A percentile compares a stretch with the other conserved stretches of the same genome.
phyloP scores from a whole-genome alignment of 2,797 vertebrate species.

The Chiloscyllium punctatum region DNA sequence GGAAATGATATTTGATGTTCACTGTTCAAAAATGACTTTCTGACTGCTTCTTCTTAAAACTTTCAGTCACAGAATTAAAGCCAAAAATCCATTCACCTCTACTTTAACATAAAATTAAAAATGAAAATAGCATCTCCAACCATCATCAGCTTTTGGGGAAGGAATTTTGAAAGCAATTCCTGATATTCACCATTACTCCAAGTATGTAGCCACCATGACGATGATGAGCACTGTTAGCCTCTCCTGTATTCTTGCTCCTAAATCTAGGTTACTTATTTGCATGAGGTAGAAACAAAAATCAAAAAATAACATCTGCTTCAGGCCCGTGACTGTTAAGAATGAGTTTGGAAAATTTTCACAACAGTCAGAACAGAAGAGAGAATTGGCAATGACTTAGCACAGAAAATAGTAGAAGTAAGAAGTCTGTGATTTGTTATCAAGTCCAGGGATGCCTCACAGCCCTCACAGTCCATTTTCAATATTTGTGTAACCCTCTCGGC shows the following conservation, averaged over 20 bases:
- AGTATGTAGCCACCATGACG: not conserved
- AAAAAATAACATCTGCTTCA: not conserved
- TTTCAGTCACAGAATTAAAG: no score
- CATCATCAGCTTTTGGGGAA: not conserved
- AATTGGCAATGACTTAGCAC: not conserved
- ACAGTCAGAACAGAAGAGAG: not conserved
- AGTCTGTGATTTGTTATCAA: not conserved
- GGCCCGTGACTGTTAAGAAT: not conserved
- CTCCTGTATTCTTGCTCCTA: not conserved
- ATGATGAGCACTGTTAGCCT: not conserved
- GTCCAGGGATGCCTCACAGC: not conserved
- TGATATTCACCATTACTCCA: not conserved
- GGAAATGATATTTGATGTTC: no score
- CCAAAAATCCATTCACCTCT: no score
- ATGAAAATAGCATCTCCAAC: no score
- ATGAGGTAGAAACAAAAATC: not conserved
- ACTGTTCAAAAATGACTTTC: no score
- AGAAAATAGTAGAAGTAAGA: not conserved
- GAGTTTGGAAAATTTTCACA: not conserved
- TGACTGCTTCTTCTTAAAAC: no score
- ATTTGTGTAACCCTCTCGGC: not conserved
- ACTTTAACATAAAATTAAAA: no score
- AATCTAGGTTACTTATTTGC: not conserved
- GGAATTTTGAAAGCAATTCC: not conserved
- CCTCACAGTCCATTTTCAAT: not conserved